Conservation (phyloP, 37 sponge, comb jelly and placozoan genomes). For the Hexactinellida sp. region DNA sequence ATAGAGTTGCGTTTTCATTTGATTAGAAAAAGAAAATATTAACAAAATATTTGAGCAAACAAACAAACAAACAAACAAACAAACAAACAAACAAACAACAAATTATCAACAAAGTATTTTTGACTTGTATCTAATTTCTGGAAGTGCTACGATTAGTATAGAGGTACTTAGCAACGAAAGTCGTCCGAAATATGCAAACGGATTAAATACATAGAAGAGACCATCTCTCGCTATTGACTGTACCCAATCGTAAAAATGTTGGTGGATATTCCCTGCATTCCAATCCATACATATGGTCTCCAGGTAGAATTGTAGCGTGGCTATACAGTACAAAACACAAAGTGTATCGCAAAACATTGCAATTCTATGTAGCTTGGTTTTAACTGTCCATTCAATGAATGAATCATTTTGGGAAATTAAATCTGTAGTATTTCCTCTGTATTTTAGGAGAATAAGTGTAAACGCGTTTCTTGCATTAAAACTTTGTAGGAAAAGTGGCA, state of each 20-base stretch:
- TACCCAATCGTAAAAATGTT: not conserved
- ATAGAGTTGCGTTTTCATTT: too few relatives aligned
- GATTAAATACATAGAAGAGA: not conserved
- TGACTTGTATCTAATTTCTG: not conserved
- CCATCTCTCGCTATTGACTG: not conserved
- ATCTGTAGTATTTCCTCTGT: not conserved
- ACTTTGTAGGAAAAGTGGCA: constrained; percentile 15
- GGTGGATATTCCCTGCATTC: not conserved
- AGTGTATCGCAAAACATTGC: not conserved
- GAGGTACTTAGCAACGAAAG: not conserved
- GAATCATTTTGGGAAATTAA: not conserved
- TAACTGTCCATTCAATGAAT: not conserved
- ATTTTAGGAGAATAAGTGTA: not conserved
- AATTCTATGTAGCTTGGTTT: not conserved
- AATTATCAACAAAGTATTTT: not conserved
- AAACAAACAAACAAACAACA: too few relatives aligned
- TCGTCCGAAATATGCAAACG: not conserved
- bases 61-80: too few relatives aligned
- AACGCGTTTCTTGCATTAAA: not conserved
- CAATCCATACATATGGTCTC: not conserved
- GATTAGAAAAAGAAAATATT: too few relatives aligned
- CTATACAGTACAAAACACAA: not conserved
- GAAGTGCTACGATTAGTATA: not conserved
- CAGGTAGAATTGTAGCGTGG: not conserved
- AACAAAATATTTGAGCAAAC: too few relatives aligned